Conservation (phyloP, 92 coral and sea anemone genomes). For the Bergia puertoricense region DNA sequence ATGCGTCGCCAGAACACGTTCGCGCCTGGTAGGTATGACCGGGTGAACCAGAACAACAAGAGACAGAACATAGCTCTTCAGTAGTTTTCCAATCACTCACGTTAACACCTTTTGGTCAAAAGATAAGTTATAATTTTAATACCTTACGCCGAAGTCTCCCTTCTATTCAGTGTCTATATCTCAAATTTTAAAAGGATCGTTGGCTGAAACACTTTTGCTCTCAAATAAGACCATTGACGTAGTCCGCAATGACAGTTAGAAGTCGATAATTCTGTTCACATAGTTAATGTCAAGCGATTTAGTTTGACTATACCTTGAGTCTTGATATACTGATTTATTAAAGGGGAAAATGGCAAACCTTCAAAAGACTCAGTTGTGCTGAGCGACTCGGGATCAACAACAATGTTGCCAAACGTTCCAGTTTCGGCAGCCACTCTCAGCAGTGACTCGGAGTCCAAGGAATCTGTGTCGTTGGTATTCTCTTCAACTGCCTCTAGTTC, state of each 20-base stretch:
- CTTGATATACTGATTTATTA: too few relatives aligned
- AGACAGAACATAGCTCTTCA: neutral
- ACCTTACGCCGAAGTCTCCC: too few relatives aligned
- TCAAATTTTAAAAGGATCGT: too few relatives aligned
- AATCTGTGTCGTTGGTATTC: neutral
- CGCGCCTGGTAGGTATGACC: neutral
- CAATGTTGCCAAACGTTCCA: neutral
- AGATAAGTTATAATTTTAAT: too few relatives aligned
- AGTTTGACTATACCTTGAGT: too few relatives aligned
- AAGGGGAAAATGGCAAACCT: neutral
- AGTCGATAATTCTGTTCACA: too few relatives aligned
- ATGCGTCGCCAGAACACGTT: neutral
- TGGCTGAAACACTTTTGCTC: too few relatives aligned
- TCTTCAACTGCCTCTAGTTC: slow-evolving; percentile 12
- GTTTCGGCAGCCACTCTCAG: neutral
- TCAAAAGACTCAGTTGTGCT: neutral
- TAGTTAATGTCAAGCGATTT: too few relatives aligned
- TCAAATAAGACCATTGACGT: too few relatives aligned
- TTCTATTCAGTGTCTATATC: too few relatives aligned
- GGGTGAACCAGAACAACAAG: slow-evolving; percentile 10
- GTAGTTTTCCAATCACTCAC: neutral
- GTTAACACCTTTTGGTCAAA: neutral
- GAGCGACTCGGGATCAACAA: neutral
- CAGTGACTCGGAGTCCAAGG: neutral
- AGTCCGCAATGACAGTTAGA: too few relatives aligned